Percentiles rank a stretch among this genome's conserved stretches.
These are phyloP conservation scores for Rhea americana DNA, from an alignment of 2,113 vertebrate genomes.

Conservation along the genomic window DNA sequence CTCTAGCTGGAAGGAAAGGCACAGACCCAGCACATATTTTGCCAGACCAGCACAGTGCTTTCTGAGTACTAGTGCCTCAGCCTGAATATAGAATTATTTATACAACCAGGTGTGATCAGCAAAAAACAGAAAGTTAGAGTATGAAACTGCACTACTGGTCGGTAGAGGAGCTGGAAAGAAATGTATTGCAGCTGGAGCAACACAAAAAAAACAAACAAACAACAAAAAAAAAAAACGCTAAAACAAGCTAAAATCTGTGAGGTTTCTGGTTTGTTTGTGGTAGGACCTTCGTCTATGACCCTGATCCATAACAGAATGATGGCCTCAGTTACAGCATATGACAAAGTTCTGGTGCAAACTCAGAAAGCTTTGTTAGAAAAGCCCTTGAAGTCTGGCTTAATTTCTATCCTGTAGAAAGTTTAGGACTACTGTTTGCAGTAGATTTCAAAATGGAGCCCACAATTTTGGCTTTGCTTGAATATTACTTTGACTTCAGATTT, in stretches of 20 bases:
- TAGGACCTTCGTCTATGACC: not conserved
- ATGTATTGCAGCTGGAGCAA: not conserved
- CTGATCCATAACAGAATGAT: not conserved
- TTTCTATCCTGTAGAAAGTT: not conserved
- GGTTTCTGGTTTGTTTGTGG: not conserved
- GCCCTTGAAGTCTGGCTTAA: not conserved
- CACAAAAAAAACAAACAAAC: not conserved
- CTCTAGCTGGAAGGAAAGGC: slow-evolving; percentile 16
- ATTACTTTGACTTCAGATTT: not conserved
- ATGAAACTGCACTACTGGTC: not conserved
- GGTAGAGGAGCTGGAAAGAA: not conserved
- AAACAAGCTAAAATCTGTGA: not conserved
- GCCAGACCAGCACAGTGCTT: not conserved
- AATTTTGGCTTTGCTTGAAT: not conserved
- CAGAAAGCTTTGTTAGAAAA: not conserved
- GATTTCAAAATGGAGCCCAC: not conserved
- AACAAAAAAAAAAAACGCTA: not conserved
- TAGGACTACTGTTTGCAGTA: not conserved
- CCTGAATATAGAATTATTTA: not conserved
- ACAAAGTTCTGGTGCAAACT: not conserved
- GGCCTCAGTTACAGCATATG: not conserved
- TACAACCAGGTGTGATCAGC: not conserved
- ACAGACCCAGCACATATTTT: not conserved
- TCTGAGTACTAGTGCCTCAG: not conserved
- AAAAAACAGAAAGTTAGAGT: not conserved